Base-by-base conservation (phyloP, 1,140 invertebrate genomes). In the Sipha flava region DNA sequence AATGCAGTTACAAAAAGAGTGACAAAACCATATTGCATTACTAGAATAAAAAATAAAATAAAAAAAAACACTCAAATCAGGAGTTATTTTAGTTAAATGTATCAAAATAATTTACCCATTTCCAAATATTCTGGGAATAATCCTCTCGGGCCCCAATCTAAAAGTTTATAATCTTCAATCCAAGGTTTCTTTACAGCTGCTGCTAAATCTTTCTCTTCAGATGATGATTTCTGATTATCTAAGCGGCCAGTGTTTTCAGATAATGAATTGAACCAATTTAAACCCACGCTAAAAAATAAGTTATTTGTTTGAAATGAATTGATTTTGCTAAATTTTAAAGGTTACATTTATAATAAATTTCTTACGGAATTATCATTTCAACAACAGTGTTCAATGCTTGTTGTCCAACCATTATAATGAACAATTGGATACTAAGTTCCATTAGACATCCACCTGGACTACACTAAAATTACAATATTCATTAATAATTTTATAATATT, bases 41-140 rank as follows among this genome's bases (percentile, higher is more conserved):
- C 92, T 92, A 83, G 14, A 86, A n/a, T n/a, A n/a, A n/a, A n/a
- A n/a, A n/a, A n/a, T 92, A 83, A 26, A 43, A 66, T 18, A 6
- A 21, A 12, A 0, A 3, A 66, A 26, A 3, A 43, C 10, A 43
- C 21, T 34, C 3, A 66, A 21, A 14, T 66, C 31, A 40, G 26
- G 40, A 23, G 1, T 23, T 14, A 16, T 43, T 26, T 16, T 47
- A 7, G 9, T n/a, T 1, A 7, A 43, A 16, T 37, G 0, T 3
- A 23, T 66, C 1, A 57, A 52, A 80, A 68, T 47, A 81, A 62
- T 86, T 87, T 88, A 95, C 94, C 92, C 95, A 98, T 98, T 90
- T 98, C 97, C 68, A 99, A 87, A 87, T 98, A 98, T 87, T 99
- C 97, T 4, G 94, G 94, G 86, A 98, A 98, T 16, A 98, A 87